Evolutionary conservation across 2,888 invertebrate genomes (phyloP), one percentile per base, ranked within the genome.

Genomic region (Tetheella fluctuosa): DNA sequence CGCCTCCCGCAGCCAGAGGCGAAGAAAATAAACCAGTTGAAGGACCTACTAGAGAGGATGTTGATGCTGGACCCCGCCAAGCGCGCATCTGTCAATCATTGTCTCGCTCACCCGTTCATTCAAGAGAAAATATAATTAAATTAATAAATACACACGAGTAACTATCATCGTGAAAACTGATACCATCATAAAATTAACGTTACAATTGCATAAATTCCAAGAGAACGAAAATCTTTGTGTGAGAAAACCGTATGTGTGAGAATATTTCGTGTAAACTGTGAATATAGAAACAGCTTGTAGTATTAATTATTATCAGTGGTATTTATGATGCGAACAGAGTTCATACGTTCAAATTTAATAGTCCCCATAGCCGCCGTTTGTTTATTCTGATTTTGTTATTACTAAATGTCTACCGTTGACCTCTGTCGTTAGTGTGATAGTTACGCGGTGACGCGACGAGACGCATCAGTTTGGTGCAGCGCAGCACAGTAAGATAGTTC

Each of bases 31-130:
- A 94, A 95, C 10, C 99, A 99, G 83, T 93, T 99, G 39, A 97
- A 97, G 84, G 99, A 99, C 86, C 93, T 99, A 25, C 91, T 99
- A 57, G 99, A 99, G 79, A 96, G 97, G 67, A 97, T 98, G 78
- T 94, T 99, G 67, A 96, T 98, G 93, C 92, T 99, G 59, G 99
- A 99, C 90, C 97, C 99, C 0, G 95, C 96, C 39, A 99, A 99
- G 89, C 94, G 99, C 61, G 96, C 98, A 72, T 97, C 98, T n/a
- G 95, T 99, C 69, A 98, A 98, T 89, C 98, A 98, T 83, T 98
- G 98, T 48, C 94, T 99, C 59, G 96, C 97, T 23, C 99, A 99
- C 91, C 96, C 98, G 0, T 99, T 99, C 89, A 98, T 99, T 81
- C 97, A 97, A 91, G 99, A 99, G 84, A 98, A 97, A 94, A 97